Evolutionary conservation across 2,888 invertebrate genomes (phyloP), one percentile per base, ranked within the genome.

Genomic region (Ectobius pallidus): DNA sequence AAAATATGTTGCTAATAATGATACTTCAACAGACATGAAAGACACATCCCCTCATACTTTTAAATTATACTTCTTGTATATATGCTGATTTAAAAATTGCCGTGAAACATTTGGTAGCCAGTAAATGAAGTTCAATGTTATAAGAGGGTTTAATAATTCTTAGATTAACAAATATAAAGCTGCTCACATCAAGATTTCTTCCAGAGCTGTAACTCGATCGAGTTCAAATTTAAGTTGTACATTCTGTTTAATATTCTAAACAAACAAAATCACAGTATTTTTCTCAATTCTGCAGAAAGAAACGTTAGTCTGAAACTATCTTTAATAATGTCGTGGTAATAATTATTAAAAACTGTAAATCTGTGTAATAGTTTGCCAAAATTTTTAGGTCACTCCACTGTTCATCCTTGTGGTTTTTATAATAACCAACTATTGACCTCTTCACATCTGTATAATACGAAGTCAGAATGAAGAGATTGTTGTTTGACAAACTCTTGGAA

Each of bases 171-270:
- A 42, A 63, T 22, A 65, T 65, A 44, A 65, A 27, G 39, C 70
- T 70, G 70, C 70, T 70, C 70, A 70, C 61, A 39, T 61, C 27
- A 58, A 70, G 58, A 61, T 58, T 70, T 70, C 70, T 70, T 70
- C 58, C 44, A 61, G n/a, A 52, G 55, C 25, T 69, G n/a, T 25
- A 27, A 65, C 27, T 58, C n/a, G 25, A 52, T 25, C 25, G 30
- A 30, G 58, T 58, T 52, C 14, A 52, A 58, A 14, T 58, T 30
- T 25, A 27, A 25, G 25, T 58, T 30, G 16, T 58, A n/a, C n/a
- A 11, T n/a, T 58, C 27, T 30, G 55, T 25, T 52, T 52, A n/a
- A n/a, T n/a, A 34, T 34, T 34, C 6, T 7, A 34, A 34, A 34
- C 7, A 11, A 34, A 11, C 11, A 11, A 34, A 34, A 34, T 34